phyloP scores from a whole-genome alignment of 2,888 invertebrate species.

The Ectemnius continuus region DNA sequence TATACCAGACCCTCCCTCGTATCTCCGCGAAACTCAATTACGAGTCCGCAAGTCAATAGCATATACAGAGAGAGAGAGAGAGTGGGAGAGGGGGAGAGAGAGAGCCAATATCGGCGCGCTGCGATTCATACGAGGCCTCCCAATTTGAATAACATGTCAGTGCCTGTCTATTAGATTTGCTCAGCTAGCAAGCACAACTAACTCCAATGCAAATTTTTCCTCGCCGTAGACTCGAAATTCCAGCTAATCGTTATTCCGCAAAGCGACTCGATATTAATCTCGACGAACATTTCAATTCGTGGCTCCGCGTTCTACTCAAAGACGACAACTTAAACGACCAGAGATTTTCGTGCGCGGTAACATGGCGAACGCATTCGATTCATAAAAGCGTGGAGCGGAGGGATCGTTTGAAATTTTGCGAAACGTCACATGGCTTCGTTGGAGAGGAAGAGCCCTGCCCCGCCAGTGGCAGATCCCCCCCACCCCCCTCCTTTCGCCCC shows the following conservation, averaged over 20 bases:
- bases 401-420: slow-evolving; percentile 41
- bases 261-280: too few relatives aligned
- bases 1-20: slow-evolving; percentile 13
- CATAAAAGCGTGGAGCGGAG: slow-evolving; percentile 29
- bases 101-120: neutral
- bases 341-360: neutral
- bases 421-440: slow-evolving; percentile 43
- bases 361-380: slow-evolving; percentile 1
- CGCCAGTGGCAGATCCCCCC: neutral
- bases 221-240: too few relatives aligned
- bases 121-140: neutral
- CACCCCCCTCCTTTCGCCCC: too few relatives aligned
- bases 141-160: neutral
- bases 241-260: too few relatives aligned
- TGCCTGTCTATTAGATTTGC: too few relatives aligned
- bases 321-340: too few relatives aligned
- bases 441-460: slow-evolving; percentile 10
- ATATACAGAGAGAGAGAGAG: neutral
- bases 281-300: neutral
- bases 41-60: slow-evolving; percentile 11
- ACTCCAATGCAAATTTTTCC: too few relatives aligned
- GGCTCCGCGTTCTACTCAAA: neutral
- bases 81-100: neutral
- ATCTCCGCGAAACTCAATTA: slow-evolving; percentile 39
- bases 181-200: too few relatives aligned